Conservation (phyloP, 2,797 vertebrate species). For the Crax fasciolata region DNA sequence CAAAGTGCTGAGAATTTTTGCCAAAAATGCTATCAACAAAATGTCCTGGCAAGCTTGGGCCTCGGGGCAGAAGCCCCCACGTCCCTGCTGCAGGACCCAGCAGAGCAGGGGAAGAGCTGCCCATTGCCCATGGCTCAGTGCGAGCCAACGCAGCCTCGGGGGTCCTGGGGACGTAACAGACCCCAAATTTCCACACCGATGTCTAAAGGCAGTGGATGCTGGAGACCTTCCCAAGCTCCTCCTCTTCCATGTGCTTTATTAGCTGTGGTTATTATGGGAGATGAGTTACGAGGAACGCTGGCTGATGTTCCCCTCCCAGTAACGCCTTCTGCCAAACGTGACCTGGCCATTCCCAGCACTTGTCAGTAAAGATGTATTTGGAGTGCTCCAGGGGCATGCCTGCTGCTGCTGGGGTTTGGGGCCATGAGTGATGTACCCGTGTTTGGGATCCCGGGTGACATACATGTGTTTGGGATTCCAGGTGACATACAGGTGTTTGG, state of each 20-base stretch:
- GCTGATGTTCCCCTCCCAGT: neutral
- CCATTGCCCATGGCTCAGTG: neutral
- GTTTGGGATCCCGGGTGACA: neutral
- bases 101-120: neutral
- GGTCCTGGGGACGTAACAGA: neutral
- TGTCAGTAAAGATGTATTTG: neutral
- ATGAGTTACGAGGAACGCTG: neutral
- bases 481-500: too few relatives aligned
- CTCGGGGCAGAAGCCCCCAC: neutral
- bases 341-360: neutral
- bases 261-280: neutral
- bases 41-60: neutral
- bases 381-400: neutral
- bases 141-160: rapidly evolving
- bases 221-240: neutral
- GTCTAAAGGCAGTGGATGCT: neutral
- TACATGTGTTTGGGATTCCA: too few relatives aligned
- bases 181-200: neutral
- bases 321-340: neutral
- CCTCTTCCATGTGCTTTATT: neutral
- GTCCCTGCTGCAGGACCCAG: neutral
- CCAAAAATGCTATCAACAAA: neutral
- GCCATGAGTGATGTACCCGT: neutral
- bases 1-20: neutral
- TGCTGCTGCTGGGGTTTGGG: neutral